Base-by-base conservation (phyloP, 2,888 invertebrate species). In the Mesorhabditis belari region DNA sequence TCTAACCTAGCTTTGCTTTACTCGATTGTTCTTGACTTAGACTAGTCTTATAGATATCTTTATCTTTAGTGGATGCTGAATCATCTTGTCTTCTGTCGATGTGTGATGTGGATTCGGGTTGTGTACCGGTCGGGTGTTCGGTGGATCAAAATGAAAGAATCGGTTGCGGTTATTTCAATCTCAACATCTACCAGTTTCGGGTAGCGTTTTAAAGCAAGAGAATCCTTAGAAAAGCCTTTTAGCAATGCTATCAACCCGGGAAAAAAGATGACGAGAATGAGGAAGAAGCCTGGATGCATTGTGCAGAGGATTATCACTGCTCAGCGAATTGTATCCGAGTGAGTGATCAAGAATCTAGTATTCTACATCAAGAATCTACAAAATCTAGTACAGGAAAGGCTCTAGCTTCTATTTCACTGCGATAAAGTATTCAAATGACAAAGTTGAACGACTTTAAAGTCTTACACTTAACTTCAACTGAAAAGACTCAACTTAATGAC, bases 181-280 rank as follows among this genome's bases (percentile, higher is more conserved):
- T 79, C 61, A 79, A 79, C 64, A 77, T 79, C 44, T 76, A 76
- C 64, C 79, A 79, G 58, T 78, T 75, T 62, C 73, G 75, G 66
- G 77, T 74, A n/a, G 4, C 58, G 44, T n/a, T 17, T 35, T 50
- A 23, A n/a, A 19, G 21, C 17, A 19, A n/a, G 51, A n/a, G 51
- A 50, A 6, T 19, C 6, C 6, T 9, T 6, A 35, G n/a, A n/a
- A 35, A n/a, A 35, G 44, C 44, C 17, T 65, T 66, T 52, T 64
- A 77, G 74, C 79, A 79, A 69, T 79, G 79, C 66, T 79, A 77
- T 55, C 76, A 77, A 59, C 79, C 79, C 25, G 79, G 79, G 3
- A 71, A 75, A 24, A 66, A 67, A 49, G 75, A 77, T 54, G 76
- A 75, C 27, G 78, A 79, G 29, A 72, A 73, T 12, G 74, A 75